Evolutionary conservation across 2,797 vertebrate genomes (phyloP).

Genomic region (Sebastes itinus): DNA sequence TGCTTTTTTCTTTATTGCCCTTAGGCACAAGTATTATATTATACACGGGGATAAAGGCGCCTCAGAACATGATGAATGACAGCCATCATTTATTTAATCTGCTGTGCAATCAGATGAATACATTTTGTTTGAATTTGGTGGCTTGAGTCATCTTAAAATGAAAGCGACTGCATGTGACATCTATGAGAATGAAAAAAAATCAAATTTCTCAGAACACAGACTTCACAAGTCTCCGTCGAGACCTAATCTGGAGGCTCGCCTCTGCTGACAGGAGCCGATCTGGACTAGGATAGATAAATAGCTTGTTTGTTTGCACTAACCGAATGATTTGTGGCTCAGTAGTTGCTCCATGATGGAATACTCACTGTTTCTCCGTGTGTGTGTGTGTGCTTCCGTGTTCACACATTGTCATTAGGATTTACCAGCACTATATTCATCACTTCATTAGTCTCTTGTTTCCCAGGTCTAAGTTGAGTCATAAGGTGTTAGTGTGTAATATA

Average conservation of each 20-base stretch:
- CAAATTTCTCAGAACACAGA: slow-evolving; percentile 53
- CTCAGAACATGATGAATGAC: slow-evolving; percentile 25
- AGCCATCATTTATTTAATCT: slow-evolving; percentile 37
- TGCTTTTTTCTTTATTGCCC: not conserved
- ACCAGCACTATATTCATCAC: slow-evolving; percentile 31
- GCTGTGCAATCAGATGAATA: slow-evolving; percentile 13
- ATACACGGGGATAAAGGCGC: not conserved
- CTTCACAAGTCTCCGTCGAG: slow-evolving; percentile 40
- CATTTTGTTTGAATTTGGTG: slow-evolving; percentile 45
- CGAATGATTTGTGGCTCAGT: slow-evolving; percentile 63
- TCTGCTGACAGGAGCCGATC: slow-evolving; percentile 64
- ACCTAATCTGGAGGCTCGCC: slow-evolving; percentile 48
- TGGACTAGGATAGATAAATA: slow-evolving; percentile 65
- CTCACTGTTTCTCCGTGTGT: not conserved
- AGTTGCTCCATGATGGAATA: slow-evolving; percentile 46
- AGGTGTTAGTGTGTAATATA: slow-evolving; percentile 1
- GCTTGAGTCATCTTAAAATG: slow-evolving; percentile 46
- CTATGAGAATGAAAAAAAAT: slow-evolving; percentile 27
- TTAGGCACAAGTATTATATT: slow-evolving; percentile 7
- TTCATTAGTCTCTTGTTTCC: slow-evolving; percentile 28
- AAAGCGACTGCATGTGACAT: slow-evolving; percentile 39
- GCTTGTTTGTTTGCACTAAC: slow-evolving; percentile 62
- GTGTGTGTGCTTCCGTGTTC: not conserved
- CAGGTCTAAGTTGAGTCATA: slow-evolving; percentile 1
- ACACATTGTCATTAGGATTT: slow-evolving; percentile 34